Conservation (phyloP, 2,797 vertebrate species). For the Macropus fuliginosus region DNA sequence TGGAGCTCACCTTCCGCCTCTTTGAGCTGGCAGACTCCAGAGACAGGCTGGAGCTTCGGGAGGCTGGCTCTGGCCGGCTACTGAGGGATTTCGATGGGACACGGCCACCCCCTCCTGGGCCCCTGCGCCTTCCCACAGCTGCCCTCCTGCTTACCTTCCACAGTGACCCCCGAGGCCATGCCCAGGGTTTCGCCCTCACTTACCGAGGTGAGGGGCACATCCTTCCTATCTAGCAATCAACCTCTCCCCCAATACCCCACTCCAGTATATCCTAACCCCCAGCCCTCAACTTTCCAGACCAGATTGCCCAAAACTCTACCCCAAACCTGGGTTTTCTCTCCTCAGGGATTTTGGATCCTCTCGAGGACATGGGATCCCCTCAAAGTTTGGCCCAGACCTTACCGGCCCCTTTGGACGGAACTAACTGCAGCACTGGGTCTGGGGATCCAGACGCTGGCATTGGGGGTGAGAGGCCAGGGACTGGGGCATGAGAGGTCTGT, state of each 20-base stretch:
- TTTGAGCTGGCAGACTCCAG: slow-evolving; percentile 79
- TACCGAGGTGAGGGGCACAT: slow-evolving; percentile 77
- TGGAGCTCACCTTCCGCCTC: slow-evolving; percentile 82
- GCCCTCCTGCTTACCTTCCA: slow-evolving; percentile 78
- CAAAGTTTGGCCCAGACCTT: slow-evolving; percentile 47
- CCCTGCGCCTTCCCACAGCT: slow-evolving; percentile 64
- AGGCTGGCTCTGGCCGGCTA: slow-evolving; percentile 69
- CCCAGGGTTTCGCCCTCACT: slow-evolving; percentile 81
- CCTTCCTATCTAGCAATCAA: too few species aligned
- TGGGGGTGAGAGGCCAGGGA: slow-evolving; percentile 61
- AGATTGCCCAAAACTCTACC: not conserved
- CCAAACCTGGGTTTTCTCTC: not conserved
- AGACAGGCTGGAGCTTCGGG: slow-evolving; percentile 80
- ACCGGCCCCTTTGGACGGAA: slow-evolving; percentile 12
- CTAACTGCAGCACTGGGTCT: slow-evolving; percentile 73
- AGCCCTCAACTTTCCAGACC: slow-evolving; percentile 48
- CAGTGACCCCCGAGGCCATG: slow-evolving; percentile 78
- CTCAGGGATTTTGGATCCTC: not conserved
- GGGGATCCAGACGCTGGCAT: slow-evolving; percentile 49
- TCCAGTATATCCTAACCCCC: not conserved
- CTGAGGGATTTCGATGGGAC: slow-evolving; percentile 78
- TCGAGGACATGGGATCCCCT: not conserved
- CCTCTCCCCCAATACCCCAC: too few species aligned
- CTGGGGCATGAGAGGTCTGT: not conserved
- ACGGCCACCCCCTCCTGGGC: slow-evolving; percentile 57